These are phyloP conservation scores for Lasioglossum lativentre DNA, from an alignment of 2,888 invertebrate species.

Conservation along the genomic window DNA sequence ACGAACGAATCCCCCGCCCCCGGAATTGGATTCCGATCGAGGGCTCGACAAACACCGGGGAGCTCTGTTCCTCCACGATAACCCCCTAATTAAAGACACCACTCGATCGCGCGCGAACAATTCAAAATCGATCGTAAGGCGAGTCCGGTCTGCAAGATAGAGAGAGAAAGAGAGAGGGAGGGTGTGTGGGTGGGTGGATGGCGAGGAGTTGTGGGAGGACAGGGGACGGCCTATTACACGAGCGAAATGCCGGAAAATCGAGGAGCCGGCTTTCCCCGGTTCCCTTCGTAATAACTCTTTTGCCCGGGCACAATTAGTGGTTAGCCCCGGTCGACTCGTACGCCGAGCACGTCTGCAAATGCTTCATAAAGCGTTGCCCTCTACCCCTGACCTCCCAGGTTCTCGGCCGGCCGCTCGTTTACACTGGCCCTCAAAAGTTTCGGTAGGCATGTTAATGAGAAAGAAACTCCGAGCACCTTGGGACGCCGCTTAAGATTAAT, in stretches of 20 bases:
- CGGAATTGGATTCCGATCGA: constrained; percentile 43
- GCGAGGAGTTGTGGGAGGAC: neutral
- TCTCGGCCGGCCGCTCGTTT: constrained; percentile 25
- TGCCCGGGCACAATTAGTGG: constrained; percentile 77
- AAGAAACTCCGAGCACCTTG: constrained; percentile 19
- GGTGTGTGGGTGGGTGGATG: neutral
- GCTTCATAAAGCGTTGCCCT: constrained; percentile 75
- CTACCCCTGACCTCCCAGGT: neutral
- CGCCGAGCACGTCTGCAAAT: constrained; percentile 74
- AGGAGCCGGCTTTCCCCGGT: constrained; percentile 46
- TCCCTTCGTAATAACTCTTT: constrained; percentile 75
- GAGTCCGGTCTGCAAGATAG: constrained; percentile 11
- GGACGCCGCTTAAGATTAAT: neutral
- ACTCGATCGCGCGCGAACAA: constrained; percentile 41
- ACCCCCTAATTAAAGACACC: constrained; percentile 39
- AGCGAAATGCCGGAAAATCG: constrained; percentile 51
- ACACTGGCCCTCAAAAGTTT: constrained; percentile 28
- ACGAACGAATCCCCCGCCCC: constrained; percentile 4
- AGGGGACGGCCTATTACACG: constrained; percentile 30
- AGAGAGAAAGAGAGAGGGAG: too few species aligned
- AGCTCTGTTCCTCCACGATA: constrained; percentile 26
- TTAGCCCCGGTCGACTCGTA: constrained; percentile 70
- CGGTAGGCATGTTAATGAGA: constrained; percentile 26
- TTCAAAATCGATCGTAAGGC: constrained; percentile 43
- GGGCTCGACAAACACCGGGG: constrained; percentile 20